Conservation (phyloP, 2,113 vertebrate species). For the Capreolus pygargus region DNA sequence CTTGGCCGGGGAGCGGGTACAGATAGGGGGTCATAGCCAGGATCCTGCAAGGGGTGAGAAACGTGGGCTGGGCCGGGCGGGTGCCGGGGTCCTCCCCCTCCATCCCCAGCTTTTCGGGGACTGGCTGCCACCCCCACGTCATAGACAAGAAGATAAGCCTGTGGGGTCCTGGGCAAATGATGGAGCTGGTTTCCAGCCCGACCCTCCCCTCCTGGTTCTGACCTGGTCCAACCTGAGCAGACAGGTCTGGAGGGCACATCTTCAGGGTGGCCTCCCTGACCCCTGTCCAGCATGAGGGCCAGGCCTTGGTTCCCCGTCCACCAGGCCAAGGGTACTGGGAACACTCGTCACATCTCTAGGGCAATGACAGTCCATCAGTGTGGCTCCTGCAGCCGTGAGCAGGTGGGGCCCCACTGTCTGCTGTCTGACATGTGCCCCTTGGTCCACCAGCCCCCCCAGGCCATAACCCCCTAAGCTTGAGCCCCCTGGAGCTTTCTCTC, state of each 20-base stretch:
- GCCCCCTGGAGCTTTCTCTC: background rate
- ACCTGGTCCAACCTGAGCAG: background rate
- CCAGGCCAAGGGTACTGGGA: background rate
- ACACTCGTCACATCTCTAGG: background rate
- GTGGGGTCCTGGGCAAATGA: background rate
- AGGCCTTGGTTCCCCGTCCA: background rate
- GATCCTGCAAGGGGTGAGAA: background rate
- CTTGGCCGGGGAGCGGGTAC: background rate
- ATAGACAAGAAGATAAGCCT: background rate
- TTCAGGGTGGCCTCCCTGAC: background rate
- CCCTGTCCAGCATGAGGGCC: background rate
- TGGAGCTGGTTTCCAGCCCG: background rate
- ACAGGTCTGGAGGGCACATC: background rate
- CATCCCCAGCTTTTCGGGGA: background rate
- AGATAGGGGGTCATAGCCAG: background rate
- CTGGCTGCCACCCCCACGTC: background rate
- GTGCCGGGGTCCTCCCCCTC: fast-evolving
- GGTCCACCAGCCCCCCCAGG: fast-evolving
- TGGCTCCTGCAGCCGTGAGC: fast-evolving
- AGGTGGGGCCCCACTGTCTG: too few relatives aligned
- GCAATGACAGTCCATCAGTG: fast-evolving
- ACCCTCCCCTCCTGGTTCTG: background rate
- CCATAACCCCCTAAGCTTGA: background rate
- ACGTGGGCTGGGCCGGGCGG: fast-evolving
- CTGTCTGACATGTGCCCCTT: fast-evolving